Conservation (phyloP, 2,888 invertebrate species). For the Tubiluchus corallicola region DNA sequence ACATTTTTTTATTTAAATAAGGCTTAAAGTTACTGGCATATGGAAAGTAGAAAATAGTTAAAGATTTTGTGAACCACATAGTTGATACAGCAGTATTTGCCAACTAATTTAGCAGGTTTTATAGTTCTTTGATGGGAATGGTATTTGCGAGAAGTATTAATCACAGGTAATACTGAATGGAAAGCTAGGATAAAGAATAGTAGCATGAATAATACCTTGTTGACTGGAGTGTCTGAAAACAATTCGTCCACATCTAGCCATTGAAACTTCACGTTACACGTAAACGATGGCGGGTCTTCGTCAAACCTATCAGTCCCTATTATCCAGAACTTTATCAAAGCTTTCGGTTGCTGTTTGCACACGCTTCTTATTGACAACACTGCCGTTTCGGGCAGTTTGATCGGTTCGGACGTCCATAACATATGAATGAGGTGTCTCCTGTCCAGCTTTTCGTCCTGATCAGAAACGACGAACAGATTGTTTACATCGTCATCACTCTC, state of each 20-base stretch:
- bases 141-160: too few relatives aligned
- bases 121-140: too few relatives aligned
- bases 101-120: too few relatives aligned
- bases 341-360: not conserved
- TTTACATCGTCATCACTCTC: too few relatives aligned
- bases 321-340: not conserved
- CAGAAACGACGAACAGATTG: too few relatives aligned
- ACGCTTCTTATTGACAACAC: not conserved
- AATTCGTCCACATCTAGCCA: not conserved
- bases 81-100: not conserved
- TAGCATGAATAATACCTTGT: too few relatives aligned
- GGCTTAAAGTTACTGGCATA: too few relatives aligned
- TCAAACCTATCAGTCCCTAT: not conserved
- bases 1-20: too few relatives aligned
- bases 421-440: too few relatives aligned
- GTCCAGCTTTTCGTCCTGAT: too few relatives aligned
- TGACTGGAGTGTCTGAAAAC: not conserved
- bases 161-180: too few relatives aligned
- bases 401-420: not conserved
- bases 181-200: too few relatives aligned
- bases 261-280: not conserved
- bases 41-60: not conserved
- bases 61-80: not conserved
- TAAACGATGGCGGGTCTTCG: not conserved
- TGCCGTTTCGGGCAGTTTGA: not conserved